These are phyloP conservation scores for Drosophila sp. DNA, from an alignment of 1,140 invertebrate species.

Conservation along the genomic window DNA sequence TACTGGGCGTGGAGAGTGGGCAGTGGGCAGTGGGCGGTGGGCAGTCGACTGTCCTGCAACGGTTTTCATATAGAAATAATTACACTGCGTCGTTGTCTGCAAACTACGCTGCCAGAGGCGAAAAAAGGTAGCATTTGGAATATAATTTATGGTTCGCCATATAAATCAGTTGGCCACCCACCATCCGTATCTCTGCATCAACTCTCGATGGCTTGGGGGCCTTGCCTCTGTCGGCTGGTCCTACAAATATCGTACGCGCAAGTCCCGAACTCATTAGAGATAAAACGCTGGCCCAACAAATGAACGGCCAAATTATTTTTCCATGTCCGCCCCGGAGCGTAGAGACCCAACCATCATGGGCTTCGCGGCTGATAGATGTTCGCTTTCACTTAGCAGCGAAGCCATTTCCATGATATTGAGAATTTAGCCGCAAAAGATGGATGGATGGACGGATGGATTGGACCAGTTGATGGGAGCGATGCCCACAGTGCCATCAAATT, in stretches of 20 bases:
- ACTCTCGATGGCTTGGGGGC: conserved; percentile 14
- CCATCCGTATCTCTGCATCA: conserved; percentile 14
- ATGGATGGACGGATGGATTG: neutral
- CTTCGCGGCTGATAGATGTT: conserved; percentile 10
- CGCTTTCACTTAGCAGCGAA: conserved; percentile 17
- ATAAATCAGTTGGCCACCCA: conserved; percentile 50
- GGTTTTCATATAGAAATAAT: conserved; percentile 53
- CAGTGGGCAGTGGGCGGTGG: neutral
- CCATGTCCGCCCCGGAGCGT: conserved; percentile 16
- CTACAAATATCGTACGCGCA: conserved; percentile 46
- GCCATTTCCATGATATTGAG: conserved; percentile 9
- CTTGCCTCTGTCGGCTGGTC: neutral
- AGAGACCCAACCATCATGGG: neutral
- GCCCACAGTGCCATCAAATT: conserved; percentile 8
- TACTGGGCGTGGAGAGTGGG: neutral
- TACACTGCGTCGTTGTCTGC: conserved; percentile 31
- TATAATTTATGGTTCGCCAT: conserved; percentile 58
- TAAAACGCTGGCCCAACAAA: conserved; percentile 31
- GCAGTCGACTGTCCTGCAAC: conserved; percentile 9
- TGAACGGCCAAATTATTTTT: conserved; percentile 48
- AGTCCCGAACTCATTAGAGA: conserved; percentile 53
- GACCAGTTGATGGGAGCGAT: neutral
- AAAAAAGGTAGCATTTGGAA: conserved; percentile 44
- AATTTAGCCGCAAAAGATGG: neutral
- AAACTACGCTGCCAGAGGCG: conserved; percentile 22